Base-by-base conservation (phyloP, 2,113 vertebrate genomes). In the Pedionomus torquatus region DNA sequence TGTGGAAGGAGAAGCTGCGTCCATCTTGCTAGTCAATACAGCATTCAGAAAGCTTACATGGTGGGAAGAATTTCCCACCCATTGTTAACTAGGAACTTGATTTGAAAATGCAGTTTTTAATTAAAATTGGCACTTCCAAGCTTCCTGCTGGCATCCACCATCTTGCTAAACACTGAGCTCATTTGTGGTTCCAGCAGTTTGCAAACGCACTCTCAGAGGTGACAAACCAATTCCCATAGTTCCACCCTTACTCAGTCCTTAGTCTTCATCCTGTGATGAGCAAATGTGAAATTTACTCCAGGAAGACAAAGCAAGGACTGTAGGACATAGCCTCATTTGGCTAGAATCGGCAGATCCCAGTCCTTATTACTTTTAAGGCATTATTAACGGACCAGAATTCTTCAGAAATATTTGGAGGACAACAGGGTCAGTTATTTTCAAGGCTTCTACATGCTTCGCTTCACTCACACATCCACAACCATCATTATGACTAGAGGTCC, bases 41-140 rank as follows among this genome's bases (percentile, higher is more conserved):
- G 74, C 89, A 91, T 97, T 97, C 96, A 96, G 81, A 89, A 94
- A 96, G 44, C 43, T 69, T 91, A 84, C 75, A 93, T 4, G n/a
- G 78, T 83, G 96, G 81, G 80, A 95, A 95, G 89, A 97, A 85
- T 97, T 97, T 97, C 95, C 94, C 96, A 97, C 77, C 87, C 94
- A 35, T 96, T 95, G 83, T 97, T 96, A 87, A 80, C 61, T 63
- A 82, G 54, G 70, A 97, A 76, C 70, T 85, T 80, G 74, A 92
- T 96, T 89, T 96, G 93, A 94, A 96, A 94, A 95, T 63, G 80
- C 61, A 92, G 49, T 54, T 92, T 97, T 94, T 97, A 97, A 97
- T 97, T 97, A 95, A 96, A 97, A 97, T 91, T 95, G 96, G 91
- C 96, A 97, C 78, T 95, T 97, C 83, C 63, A 72, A 76, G 96